phyloP scores from a whole-genome alignment of 2,888 invertebrate genomes.

The Heliothis peltigera region DNA sequence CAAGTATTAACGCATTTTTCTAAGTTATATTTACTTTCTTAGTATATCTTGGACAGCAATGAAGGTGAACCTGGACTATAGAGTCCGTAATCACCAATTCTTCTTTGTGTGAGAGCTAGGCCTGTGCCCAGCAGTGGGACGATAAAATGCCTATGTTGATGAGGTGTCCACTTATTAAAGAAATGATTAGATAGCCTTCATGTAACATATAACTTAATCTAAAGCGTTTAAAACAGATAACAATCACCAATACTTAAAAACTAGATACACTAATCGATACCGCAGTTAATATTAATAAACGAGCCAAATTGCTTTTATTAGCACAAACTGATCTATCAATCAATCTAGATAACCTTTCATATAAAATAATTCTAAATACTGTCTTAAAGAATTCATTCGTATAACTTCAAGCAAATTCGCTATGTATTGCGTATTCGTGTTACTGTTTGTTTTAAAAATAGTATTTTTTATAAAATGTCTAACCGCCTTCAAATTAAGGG shows the following conservation, averaged over 20 bases:
- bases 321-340: constrained; percentile 53
- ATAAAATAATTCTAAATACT: constrained; percentile 69
- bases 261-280: constrained; percentile 41
- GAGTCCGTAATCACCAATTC: no score
- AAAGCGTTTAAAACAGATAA: constrained; percentile 9
- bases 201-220: neutral
- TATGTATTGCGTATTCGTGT: constrained; percentile 65
- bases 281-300: constrained; percentile 36
- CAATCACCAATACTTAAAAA: constrained; percentile 10
- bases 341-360: constrained; percentile 74
- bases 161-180: no score
- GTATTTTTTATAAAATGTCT: constrained; percentile 9
- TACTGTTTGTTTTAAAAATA: neutral
- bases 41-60: no score
- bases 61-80: no score
- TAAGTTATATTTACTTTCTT: no score
- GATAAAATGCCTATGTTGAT: no score
- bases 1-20: no score
- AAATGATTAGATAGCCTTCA: no score
- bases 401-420: constrained; percentile 60
- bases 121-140: no score
- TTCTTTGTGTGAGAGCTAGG: no score
- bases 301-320: constrained; percentile 45
- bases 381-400: constrained; percentile 68
- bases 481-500: neutral